Evolutionary conservation across 2,888 invertebrate species (phyloP), one percentile per base, ranked within the genome.

Genomic region (Neoitamus cyanurus): DNA sequence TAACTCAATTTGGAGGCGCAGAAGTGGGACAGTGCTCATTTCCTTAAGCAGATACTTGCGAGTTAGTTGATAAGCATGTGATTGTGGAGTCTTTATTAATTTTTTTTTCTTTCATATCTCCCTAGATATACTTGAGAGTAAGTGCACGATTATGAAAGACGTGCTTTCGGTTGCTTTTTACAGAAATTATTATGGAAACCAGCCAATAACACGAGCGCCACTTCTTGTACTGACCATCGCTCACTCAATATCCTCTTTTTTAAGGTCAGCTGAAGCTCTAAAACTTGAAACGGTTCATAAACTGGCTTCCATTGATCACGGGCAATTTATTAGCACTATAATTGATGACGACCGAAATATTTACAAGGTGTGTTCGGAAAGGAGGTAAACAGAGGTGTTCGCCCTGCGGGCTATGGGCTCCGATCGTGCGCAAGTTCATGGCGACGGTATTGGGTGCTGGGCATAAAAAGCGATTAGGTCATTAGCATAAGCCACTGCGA

Each of bases 351-450:
- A 20, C 25, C 20, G 20, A 58, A 58, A 58, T 58, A 58, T 58
- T 25, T 58, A 58, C 58, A 58, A 58, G 58, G 58, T 58, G 20
- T 58, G 58, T 58, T 58, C 6, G 7, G 25, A 58, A 58, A 58
- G 58, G 25, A 58, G 58, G 58, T 58, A 58, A 58, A 58, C 15
- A 25, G 25, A 58, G 58, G 58, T 58, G 58, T 58, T 58, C 58
- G 15, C 58, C 58, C 58, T 58, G 58, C 25, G 58, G 58, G 20
- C 58, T 20, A 20, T 58, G 58, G 58, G 15, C 25, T 25, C 25
- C 58, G 58, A 58, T 58, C 58, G 58, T 58, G 58, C 58, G 58
- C 58, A 58, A 58, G 58, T 58, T 58, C 58, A 58, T 25, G 58
- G 58, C 20, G 7, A n/a, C 15, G 58, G 15, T 58, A 20, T 58